Percentiles rank a stretch among this genome's conserved stretches.
phyloP scores from a whole-genome alignment of 2,888 invertebrate genomes.

The Agrotis clavis region DNA sequence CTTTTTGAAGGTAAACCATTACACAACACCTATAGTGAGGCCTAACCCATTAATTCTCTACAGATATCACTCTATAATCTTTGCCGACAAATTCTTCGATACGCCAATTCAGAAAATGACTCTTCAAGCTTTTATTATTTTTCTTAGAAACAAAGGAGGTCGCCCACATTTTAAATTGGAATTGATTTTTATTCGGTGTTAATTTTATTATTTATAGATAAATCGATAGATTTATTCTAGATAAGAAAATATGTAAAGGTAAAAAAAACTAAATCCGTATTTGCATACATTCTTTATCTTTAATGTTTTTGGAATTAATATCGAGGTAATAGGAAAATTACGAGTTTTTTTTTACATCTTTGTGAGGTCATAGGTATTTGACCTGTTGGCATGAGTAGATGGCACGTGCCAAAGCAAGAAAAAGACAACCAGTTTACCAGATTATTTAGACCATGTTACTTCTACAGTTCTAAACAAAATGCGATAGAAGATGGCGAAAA shows the following conservation, averaged over 20 bases:
- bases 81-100: conserved; percentile 66
- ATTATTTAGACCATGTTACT: too few species aligned
- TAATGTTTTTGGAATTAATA: conserved; percentile 14
- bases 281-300: conserved; percentile 39
- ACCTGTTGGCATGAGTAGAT: background rate
- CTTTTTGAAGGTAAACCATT: conserved; percentile 1
- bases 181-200: conserved; percentile 37
- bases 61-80: conserved; percentile 38
- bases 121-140: conserved; percentile 30
- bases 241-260: conserved; percentile 33
- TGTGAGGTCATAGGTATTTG: background rate
- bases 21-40: background rate
- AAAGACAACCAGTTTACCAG: background rate
- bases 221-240: conserved; percentile 23
- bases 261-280: conserved; percentile 10
- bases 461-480: background rate
- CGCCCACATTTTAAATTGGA: conserved; percentile 27
- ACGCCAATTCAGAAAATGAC: conserved; percentile 58
- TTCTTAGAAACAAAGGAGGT: conserved; percentile 50
- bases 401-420: background rate
- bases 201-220: conserved; percentile 40
- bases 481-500: background rate
- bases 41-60: conserved; percentile 3
- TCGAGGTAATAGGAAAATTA: conserved; percentile 11
- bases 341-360: background rate